Conservation (phyloP, 2,113 vertebrate genomes). For the Xenopus laevis region DNA sequence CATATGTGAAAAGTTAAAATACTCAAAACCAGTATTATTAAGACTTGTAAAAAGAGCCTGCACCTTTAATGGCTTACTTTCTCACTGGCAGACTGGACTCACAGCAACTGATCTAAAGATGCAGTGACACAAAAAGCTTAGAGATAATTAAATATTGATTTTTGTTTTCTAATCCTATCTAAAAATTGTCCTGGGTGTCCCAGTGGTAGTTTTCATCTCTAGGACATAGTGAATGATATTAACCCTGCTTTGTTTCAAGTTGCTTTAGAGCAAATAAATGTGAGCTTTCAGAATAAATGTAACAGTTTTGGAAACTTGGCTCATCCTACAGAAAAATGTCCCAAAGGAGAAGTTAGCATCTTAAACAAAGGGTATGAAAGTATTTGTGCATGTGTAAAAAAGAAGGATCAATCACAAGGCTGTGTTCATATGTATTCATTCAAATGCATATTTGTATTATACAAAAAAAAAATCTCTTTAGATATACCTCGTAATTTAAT, state of each 20-base stretch:
- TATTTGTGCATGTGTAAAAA: not conserved
- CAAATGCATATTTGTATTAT: not conserved
- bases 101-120: constrained; percentile 93
- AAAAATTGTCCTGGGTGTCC: constrained; percentile 99
- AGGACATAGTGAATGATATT: constrained; percentile 77
- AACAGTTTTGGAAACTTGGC: constrained; percentile 51
- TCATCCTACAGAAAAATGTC: constrained; percentile 26
- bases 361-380: not conserved
- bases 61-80: constrained; percentile 84
- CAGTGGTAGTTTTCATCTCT: constrained; percentile 93
- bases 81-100: constrained; percentile 65
- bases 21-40: constrained; percentile 61
- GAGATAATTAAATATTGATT: constrained; percentile 99
- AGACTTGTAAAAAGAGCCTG: constrained; percentile 63
- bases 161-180: constrained; percentile 99
- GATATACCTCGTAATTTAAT: no score
- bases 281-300: constrained; percentile 45
- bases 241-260: constrained; percentile 78
- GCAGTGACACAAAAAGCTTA: constrained; percentile 98
- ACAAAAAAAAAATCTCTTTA: no score
- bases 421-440: not conserved
- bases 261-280: constrained; percentile 51
- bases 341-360: not conserved
- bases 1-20: constrained; percentile 64
- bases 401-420: not conserved